A percentile compares a stretch with the other conserved stretches of the same genome.
Conservation (phyloP, 2,888 invertebrate species). For the Eilema caniola region DNA sequence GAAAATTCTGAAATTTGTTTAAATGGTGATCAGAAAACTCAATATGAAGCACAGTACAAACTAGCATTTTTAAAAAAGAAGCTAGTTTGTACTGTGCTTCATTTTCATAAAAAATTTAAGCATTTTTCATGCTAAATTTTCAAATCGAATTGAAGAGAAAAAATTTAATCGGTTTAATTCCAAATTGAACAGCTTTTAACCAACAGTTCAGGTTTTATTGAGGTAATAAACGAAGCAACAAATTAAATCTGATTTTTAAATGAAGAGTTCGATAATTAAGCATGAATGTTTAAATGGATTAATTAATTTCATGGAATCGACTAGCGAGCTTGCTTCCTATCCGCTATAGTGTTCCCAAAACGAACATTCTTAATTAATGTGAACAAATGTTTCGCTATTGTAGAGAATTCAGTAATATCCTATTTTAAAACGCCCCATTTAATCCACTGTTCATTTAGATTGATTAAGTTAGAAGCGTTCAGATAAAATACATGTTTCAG, state of each 20-base stretch:
- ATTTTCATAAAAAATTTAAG: too few species aligned
- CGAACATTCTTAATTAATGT: constrained; percentile 79
- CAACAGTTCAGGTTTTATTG: constrained; percentile 51
- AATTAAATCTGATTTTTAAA: constrained; percentile 81
- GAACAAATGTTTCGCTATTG: constrained; percentile 73
- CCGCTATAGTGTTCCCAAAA: constrained; percentile 68
- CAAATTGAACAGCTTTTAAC: constrained; percentile 4
- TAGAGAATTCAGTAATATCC: constrained; percentile 65
- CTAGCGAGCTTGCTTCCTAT: constrained; percentile 49
- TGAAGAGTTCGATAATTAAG: constrained; percentile 84
- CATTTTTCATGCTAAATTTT: too few species aligned
- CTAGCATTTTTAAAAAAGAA: background rate
- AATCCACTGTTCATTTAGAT: constrained; percentile 58
- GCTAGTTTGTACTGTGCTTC: too few species aligned
- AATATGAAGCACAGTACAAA: background rate
- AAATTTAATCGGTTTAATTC: too few species aligned
- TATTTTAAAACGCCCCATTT: constrained; percentile 61
- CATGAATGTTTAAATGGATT: constrained; percentile 85
- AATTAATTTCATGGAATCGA: constrained; percentile 77
- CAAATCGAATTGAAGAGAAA: too few species aligned
- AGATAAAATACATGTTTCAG: constrained; percentile 44
- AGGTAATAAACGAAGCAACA: constrained; percentile 78
- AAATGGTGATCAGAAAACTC: background rate
- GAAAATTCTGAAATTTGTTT: background rate
- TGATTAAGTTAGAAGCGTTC: constrained; percentile 52